These are phyloP conservation scores for Gasterosteus aculeatus DNA, from an alignment of 2,113 vertebrate genomes.

Conservation along the genomic window DNA sequence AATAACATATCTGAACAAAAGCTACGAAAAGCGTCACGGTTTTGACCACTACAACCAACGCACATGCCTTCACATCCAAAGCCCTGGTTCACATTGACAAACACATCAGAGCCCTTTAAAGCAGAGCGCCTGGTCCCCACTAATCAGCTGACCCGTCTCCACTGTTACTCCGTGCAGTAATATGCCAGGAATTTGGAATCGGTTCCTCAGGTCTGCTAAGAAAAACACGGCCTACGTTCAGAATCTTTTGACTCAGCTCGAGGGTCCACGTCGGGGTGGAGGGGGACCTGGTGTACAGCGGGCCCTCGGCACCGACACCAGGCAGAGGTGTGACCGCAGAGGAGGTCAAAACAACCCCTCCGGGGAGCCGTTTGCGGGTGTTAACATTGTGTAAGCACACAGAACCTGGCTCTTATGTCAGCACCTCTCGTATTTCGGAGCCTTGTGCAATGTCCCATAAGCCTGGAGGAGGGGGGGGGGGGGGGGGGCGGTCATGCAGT, in stretches of 20 bases:
- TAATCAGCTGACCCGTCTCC: constrained; percentile 55
- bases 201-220: constrained; percentile 41
- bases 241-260: constrained; percentile 60
- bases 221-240: constrained; percentile 57
- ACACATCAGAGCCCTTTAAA: not conserved
- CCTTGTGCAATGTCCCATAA: constrained; percentile 24
- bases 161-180: constrained; percentile 50
- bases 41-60: not conserved
- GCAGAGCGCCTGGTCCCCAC: not conserved
- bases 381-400: constrained; percentile 51
- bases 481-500: not conserved
- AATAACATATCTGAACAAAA: not conserved
- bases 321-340: constrained; percentile 28
- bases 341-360: constrained; percentile 16
- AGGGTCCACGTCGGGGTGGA: constrained; percentile 39
- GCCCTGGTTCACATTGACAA: not conserved
- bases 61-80: too few species aligned
- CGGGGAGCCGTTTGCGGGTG: constrained; percentile 31
- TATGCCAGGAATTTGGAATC: constrained; percentile 65
- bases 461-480: not conserved
- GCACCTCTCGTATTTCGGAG: constrained; percentile 37
- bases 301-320: constrained; percentile 16
- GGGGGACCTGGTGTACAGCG: constrained; percentile 52
- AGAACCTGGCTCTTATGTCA: constrained; percentile 34
- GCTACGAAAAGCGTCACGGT: not conserved